Percentiles rank a stretch among this genome's conserved stretches.
Evolutionary conservation across 1,140 invertebrate genomes (phyloP).

Genomic region (Tetranychus urticae): DNA sequence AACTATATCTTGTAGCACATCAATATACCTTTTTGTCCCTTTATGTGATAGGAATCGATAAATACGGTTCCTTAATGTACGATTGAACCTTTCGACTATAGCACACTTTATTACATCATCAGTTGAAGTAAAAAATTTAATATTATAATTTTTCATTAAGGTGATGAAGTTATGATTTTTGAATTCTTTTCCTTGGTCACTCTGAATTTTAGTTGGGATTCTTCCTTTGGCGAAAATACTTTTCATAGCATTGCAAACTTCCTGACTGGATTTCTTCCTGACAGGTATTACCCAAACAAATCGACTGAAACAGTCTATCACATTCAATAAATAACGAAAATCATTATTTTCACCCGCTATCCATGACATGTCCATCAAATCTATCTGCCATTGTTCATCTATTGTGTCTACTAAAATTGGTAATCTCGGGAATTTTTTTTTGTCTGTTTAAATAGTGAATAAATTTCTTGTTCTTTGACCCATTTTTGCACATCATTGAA

Average conservation of each 20-base stretch:
- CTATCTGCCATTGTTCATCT: slow-evolving; percentile 13
- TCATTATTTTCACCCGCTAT: slow-evolving; percentile 11
- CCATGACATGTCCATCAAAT: slow-evolving; percentile 12
- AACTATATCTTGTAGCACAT: slow-evolving; percentile 18
- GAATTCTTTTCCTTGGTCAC: slow-evolving; percentile 7
- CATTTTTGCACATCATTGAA: slow-evolving; percentile 8
- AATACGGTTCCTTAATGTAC: slow-evolving; percentile 24
- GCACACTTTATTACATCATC: slow-evolving; percentile 21
- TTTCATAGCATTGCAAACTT: slow-evolving; percentile 7
- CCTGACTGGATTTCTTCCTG: slow-evolving; percentile 8
- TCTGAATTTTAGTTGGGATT: slow-evolving; percentile 4
- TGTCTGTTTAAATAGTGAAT: slow-evolving; percentile 13
- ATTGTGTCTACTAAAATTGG: slow-evolving; percentile 4
- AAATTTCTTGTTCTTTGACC: slow-evolving; percentile 11
- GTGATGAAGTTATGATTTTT: slow-evolving; percentile 13
- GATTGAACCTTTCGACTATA: slow-evolving; percentile 23
- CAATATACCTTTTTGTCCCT: slow-evolving; percentile 20
- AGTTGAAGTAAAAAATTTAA: slow-evolving; percentile 22
- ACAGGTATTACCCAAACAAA: slow-evolving; percentile 12
- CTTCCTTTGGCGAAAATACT: slow-evolving; percentile 7
- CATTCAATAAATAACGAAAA: slow-evolving; percentile 12
- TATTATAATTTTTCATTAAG: slow-evolving; percentile 17
- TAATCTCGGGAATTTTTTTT: slow-evolving; percentile 12
- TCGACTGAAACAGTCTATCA: slow-evolving; percentile 15
- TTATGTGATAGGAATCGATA: slow-evolving; percentile 22